Percentiles rank a stretch among this genome's conserved stretches.
Evolutionary conservation across 2,888 invertebrate species (phyloP).

Genomic region (Sipha maydis): DNA sequence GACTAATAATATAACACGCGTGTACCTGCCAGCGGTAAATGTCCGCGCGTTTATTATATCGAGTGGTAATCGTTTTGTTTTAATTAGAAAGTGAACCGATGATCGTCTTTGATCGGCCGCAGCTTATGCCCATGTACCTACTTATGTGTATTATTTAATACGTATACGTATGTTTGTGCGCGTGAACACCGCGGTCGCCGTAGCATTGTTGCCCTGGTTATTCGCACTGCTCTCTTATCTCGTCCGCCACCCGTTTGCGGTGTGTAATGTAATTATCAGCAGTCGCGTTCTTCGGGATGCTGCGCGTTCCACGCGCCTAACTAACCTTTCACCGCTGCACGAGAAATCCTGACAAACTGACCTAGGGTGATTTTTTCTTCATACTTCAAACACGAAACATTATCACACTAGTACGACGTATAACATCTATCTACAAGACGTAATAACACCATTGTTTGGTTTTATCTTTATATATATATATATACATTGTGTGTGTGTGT

Average conservation of each 20-base stretch:
- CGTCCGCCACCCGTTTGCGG: conserved; percentile 13
- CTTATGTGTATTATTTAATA: neutral
- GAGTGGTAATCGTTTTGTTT: conserved; percentile 20
- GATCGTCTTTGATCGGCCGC: conserved; percentile 27
- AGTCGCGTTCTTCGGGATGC: neutral
- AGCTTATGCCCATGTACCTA: neutral
- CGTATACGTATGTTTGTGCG: neutral
- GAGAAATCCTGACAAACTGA: neutral
- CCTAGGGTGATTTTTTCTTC: neutral
- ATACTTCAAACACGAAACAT: neutral
- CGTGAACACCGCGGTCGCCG: neutral
- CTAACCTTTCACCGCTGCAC: neutral
- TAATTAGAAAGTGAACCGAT: conserved; percentile 46
- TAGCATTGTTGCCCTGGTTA: conserved; percentile 15
- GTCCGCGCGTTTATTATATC: neutral
- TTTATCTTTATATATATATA: neutral
- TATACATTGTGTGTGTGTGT: too few relatives aligned
- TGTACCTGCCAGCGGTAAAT: neutral
- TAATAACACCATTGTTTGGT: neutral
- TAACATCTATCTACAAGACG: neutral
- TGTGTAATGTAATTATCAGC: neutral
- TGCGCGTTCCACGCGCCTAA: neutral
- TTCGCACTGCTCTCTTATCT: conserved; percentile 7
- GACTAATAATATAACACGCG: neutral
- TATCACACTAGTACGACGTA: neutral